phyloP scores from a whole-genome alignment of 2,888 invertebrate genomes.

The Argyresthia goedartella region DNA sequence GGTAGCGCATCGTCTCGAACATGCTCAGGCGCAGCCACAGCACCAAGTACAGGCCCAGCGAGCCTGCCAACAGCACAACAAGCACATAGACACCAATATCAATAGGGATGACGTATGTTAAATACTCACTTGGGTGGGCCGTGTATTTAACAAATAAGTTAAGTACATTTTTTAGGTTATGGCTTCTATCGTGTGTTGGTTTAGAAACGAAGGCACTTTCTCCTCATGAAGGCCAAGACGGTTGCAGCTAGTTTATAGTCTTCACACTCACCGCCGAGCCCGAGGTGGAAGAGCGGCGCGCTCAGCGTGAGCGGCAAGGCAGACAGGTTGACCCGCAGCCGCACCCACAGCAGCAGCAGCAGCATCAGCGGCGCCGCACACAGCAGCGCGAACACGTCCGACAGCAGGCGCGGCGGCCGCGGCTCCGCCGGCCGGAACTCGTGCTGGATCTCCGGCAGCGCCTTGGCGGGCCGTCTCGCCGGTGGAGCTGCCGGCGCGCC shows the following conservation, averaged over 20 bases:
- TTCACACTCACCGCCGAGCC: slow-evolving; percentile 82
- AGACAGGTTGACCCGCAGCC: slow-evolving; percentile 87
- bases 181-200: too few relatives aligned
- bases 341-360: slow-evolving; percentile 87
- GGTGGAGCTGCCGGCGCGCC: background rate
- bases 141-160: too few relatives aligned
- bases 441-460: slow-evolving; percentile 77
- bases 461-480: background rate
- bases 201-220: too few relatives aligned
- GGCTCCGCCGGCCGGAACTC: slow-evolving; percentile 93
- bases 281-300: slow-evolving; percentile 91
- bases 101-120: too few relatives aligned
- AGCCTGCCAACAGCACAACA: slow-evolving; percentile 77
- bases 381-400: slow-evolving; percentile 90
- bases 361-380: slow-evolving; percentile 86
- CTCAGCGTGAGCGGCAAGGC: slow-evolving; percentile 84
- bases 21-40: slow-evolving; percentile 96
- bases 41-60: slow-evolving; percentile 87
- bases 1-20: slow-evolving; percentile 94
- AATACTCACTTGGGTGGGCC: too few relatives aligned
- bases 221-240: too few relatives aligned
- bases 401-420: slow-evolving; percentile 88
- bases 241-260: too few relatives aligned
- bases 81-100: too few relatives aligned
- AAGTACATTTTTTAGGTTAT: too few relatives aligned